phyloP scores from a whole-genome alignment of 2,113 vertebrate genomes.

The Leptodactylus fuscus region DNA sequence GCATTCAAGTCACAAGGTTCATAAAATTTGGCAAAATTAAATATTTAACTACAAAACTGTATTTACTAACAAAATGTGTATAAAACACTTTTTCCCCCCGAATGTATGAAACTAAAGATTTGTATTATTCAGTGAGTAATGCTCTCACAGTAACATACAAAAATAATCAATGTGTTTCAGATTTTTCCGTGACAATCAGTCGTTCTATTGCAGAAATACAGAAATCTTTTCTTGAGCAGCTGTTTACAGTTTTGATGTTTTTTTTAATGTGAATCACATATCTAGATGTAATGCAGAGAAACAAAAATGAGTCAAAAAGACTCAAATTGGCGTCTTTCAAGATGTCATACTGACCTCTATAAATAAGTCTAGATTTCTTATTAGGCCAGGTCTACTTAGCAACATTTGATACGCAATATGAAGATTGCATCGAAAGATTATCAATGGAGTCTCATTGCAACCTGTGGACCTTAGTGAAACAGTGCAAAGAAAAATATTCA shows the following conservation, averaged over 20 bases:
- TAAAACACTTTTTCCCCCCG: not conserved
- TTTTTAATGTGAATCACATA: not conserved
- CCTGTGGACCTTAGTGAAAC: too few species aligned
- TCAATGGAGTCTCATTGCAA: too few species aligned
- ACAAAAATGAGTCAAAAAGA: not conserved
- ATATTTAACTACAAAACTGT: not conserved
- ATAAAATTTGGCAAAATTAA: not conserved
- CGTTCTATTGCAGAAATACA: not conserved
- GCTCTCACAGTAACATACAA: not conserved
- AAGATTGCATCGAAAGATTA: too few species aligned
- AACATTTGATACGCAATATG: too few species aligned
- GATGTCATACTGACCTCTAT: too few species aligned
- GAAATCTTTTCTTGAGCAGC: not conserved
- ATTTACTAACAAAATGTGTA: not conserved
- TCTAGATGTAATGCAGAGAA: not conserved
- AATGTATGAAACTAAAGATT: not conserved
- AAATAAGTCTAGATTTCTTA: too few species aligned
- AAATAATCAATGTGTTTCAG: not conserved
- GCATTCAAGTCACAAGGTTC: not conserved
- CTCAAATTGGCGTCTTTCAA: too few species aligned
- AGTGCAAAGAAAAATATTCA: too few species aligned
- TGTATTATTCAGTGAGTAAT: not conserved
- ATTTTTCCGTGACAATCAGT: not conserved
- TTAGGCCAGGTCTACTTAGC: too few species aligned
- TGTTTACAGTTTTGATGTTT: not conserved